phyloP scores from a whole-genome alignment of 2,797 vertebrate genomes.

The Xerus rutilus region DNA sequence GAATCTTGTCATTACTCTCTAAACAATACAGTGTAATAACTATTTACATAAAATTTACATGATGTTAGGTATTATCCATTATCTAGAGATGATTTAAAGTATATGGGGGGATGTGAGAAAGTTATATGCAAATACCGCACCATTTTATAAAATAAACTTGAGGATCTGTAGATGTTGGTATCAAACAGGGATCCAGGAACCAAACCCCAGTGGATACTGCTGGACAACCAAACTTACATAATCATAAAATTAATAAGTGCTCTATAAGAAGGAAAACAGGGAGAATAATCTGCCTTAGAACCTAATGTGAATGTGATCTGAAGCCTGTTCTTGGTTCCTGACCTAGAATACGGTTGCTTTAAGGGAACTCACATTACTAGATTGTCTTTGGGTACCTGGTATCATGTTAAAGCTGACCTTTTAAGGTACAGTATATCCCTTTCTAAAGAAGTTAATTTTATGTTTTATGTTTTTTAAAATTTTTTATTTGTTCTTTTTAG shows the following conservation, averaged over 20 bases:
- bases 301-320: not conserved
- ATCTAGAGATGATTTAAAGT: not conserved
- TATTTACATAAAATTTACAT: not conserved
- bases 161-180: not conserved
- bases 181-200: not conserved
- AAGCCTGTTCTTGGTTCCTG: not conserved
- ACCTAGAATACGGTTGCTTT: not conserved
- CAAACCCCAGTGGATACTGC: too few relatives aligned
- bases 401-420: not conserved
- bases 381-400: not conserved
- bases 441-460: conserved; percentile 17
- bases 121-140: not conserved
- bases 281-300: not conserved
- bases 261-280: not conserved
- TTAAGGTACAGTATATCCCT: not conserved
- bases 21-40: not conserved
- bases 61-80: not conserved
- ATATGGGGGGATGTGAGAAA: not conserved
- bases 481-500: too few relatives aligned
- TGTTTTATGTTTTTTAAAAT: too few relatives aligned
- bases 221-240: not conserved
- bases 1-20: not conserved
- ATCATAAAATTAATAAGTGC: not conserved
- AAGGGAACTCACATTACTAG: not conserved
- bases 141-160: not conserved